A percentile compares a stretch with the other conserved stretches of the same genome.
These are phyloP conservation scores for Atractosteus spatula DNA, from an alignment of 2,113 vertebrate genomes.

Conservation along the genomic window DNA sequence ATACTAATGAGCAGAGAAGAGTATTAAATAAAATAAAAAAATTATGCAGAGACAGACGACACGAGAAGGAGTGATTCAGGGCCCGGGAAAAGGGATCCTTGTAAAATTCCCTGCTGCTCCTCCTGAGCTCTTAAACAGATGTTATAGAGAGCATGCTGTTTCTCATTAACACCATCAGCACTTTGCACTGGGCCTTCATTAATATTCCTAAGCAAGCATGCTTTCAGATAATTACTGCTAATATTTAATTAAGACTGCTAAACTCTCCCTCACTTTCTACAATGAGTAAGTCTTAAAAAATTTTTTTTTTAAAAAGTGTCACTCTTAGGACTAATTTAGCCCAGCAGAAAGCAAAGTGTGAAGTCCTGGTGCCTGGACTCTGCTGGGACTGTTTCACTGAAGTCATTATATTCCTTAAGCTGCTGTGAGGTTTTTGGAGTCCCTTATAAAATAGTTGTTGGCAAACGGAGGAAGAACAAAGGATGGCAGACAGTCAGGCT, in stretches of 20 bases:
- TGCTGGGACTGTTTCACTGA: constrained; percentile 13
- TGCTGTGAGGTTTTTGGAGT: constrained; percentile 32
- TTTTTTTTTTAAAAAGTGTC: background rate
- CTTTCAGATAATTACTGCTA: constrained; percentile 70
- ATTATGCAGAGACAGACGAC: background rate
- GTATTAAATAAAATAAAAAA: background rate
- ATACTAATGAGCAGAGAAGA: background rate
- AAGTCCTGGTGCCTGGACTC: background rate
- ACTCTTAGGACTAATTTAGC: background rate
- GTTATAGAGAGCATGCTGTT: constrained; percentile 56
- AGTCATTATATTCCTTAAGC: constrained; percentile 22
- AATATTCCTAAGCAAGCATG: constrained; percentile 63
- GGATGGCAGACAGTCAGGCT: constrained; percentile 69
- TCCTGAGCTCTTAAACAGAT: constrained; percentile 61
- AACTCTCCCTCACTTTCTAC: constrained; percentile 48
- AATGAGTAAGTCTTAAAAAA: background rate
- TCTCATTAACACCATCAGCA: constrained; percentile 69
- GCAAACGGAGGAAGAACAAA: constrained; percentile 56
- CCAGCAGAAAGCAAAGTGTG: background rate
- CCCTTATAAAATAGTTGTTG: constrained; percentile 47
- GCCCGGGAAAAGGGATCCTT: constrained; percentile 26
- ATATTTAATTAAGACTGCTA: constrained; percentile 72
- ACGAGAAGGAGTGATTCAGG: constrained; percentile 6
- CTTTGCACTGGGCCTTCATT: constrained; percentile 59
- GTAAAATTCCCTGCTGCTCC: constrained; percentile 32